Evolutionary conservation across 2,888 invertebrate genomes (phyloP).

Genomic region (Eurytoma adleriae): DNA sequence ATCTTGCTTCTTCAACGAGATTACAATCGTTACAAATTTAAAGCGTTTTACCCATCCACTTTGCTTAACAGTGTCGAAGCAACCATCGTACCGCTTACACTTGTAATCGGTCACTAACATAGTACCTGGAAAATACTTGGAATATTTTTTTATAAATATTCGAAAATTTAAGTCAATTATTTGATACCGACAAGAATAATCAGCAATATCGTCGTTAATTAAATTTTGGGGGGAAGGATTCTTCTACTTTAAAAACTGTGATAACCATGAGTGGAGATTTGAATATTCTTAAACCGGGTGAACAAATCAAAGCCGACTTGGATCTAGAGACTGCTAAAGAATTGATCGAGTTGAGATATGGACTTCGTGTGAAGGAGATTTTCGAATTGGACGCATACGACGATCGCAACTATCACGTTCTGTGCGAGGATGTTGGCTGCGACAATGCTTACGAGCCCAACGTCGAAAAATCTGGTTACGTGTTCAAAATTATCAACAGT

Average conservation of each 20-base stretch:
- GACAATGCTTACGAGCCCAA: slow-evolving; percentile 80
- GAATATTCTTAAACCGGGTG: slow-evolving; percentile 77
- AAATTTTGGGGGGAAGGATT: no score
- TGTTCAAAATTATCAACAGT: slow-evolving; percentile 90
- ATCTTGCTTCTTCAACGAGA: no score
- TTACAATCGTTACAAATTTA: no score
- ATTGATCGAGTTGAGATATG: slow-evolving; percentile 80
- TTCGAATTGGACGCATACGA: slow-evolving; percentile 86
- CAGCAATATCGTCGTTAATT: no score
- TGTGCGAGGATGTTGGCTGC: slow-evolving; percentile 79
- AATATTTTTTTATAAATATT: no score
- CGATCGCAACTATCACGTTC: slow-evolving; percentile 85
- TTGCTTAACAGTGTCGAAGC: no score
- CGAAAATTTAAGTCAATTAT: no score
- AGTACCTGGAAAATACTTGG: no score
- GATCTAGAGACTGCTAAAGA: slow-evolving; percentile 78
- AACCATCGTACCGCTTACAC: no score
- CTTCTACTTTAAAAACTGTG: not conserved
- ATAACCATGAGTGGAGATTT: slow-evolving; percentile 1
- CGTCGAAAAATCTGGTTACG: slow-evolving; percentile 82
- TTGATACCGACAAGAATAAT: no score
- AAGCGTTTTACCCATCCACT: no score
- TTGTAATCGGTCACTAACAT: no score
- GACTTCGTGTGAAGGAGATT: slow-evolving; percentile 79
- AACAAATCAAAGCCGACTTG: slow-evolving; percentile 79